phyloP scores from a whole-genome alignment of 2,113 vertebrate genomes.

The Chaetorhynchus papuensis region DNA sequence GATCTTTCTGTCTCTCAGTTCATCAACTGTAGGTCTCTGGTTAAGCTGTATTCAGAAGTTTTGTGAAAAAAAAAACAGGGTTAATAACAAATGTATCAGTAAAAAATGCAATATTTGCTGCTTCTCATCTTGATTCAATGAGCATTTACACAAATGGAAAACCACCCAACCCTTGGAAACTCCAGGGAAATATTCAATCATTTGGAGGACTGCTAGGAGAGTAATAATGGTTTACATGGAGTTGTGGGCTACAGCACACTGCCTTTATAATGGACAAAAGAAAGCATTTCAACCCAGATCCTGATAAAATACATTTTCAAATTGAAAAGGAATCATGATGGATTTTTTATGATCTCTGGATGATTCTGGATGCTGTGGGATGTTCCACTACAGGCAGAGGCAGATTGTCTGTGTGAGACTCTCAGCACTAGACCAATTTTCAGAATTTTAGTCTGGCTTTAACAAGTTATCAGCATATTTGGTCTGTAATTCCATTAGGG shows the following conservation, averaged over 20 bases:
- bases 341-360: neutral
- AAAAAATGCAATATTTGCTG: neutral
- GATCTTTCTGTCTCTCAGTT: conserved; percentile 95
- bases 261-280: neutral
- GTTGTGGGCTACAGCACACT: neutral
- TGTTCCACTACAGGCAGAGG: neutral
- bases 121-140: neutral
- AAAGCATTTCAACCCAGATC: neutral
- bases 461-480: neutral
- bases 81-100: neutral
- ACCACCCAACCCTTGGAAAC: neutral
- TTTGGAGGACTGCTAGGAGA: neutral
- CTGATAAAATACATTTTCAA: neutral
- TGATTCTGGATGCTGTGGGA: neutral
- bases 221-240: neutral
- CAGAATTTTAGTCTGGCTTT: neutral
- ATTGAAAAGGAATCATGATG: neutral
- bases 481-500: neutral
- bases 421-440: neutral
- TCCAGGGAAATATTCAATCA: neutral
- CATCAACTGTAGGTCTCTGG: conserved; percentile 94
- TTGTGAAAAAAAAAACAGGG: neutral
- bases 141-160: neutral
- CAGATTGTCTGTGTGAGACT: neutral
- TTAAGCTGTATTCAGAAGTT: conserved; percentile 79